Evolutionary conservation across 2,888 invertebrate species (phyloP).

Genomic region (Callimorpha dominula): DNA sequence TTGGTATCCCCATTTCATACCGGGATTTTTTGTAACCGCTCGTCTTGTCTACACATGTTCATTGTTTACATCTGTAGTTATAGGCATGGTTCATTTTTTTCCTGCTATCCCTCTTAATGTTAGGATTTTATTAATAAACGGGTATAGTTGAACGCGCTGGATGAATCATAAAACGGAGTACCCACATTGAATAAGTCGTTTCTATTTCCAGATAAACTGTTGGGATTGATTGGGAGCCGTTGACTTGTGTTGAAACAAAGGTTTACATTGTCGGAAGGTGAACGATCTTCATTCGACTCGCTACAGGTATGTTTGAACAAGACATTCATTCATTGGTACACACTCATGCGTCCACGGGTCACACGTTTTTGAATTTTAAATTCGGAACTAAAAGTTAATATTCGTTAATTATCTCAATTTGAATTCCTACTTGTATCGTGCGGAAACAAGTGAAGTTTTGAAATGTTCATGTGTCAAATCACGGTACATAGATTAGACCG

Average conservation of each 20-base stretch:
- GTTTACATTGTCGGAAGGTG: slow-evolving; percentile 82
- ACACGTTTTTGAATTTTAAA: slow-evolving; percentile 56
- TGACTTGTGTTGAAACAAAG: slow-evolving; percentile 83
- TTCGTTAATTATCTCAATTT: slow-evolving; percentile 20
- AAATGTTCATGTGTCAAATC: slow-evolving; percentile 52
- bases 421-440: slow-evolving; percentile 8
- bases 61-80: slow-evolving; percentile 80
- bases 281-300: slow-evolving; percentile 78
- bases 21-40: slow-evolving; percentile 56
- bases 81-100: slow-evolving; percentile 74
- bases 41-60: slow-evolving; percentile 69
- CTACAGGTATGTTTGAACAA: slow-evolving; percentile 80
- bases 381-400: slow-evolving; percentile 16
- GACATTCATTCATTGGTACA: slow-evolving; percentile 58
- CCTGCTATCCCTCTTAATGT: slow-evolving; percentile 64
- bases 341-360: slow-evolving; percentile 52
- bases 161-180: slow-evolving; percentile 75
- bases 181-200: slow-evolving; percentile 81
- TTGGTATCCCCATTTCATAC: slow-evolving; percentile 70
- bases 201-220: slow-evolving; percentile 85
- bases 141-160: slow-evolving; percentile 65
- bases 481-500: slow-evolving; percentile 58
- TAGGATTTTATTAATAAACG: slow-evolving; percentile 74
- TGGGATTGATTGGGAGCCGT: slow-evolving; percentile 82
- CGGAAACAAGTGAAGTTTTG: slow-evolving; percentile 27